Base-by-base conservation (phyloP, 2,113 vertebrate species). In the Corvus cornix region DNA sequence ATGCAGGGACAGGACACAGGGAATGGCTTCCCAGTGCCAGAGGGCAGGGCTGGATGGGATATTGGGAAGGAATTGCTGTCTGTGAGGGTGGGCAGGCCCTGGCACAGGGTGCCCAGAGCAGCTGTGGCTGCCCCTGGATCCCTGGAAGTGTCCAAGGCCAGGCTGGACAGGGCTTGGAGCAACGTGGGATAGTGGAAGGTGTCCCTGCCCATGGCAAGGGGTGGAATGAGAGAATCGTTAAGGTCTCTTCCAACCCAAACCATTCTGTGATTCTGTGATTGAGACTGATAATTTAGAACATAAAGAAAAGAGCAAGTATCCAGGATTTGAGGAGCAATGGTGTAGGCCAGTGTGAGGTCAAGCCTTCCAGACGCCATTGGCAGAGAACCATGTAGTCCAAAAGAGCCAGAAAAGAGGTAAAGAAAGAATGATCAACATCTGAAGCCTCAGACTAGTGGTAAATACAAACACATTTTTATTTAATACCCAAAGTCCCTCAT, bases 111-210 rank as follows among this genome's bases (percentile, higher is more conserved):
- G 6, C 9, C 39, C 73, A 69, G 55, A 64, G 67, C 12, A 88
- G 58, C 59, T 88, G 59, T 5, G 67, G 58, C 67, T 88, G 43
- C 2, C 26, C 43, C 76, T 72, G 55, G 1, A 73, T 58, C 51
- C 51, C 58, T 80, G 58, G 51, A 0, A 51, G 18, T 79, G 41
- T 1, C 27, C 67, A 3, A 33, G 22, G 27, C 22, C 67, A 66
- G 51, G 43, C 0, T 73, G 67, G 56, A 72, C 0, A 0, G 30
- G 20, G 4, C 30, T 37, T 13, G 59, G 43, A 66, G 37, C 18
- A 33, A 0, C 52, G 22, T 51, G 60, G 60, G 4, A 4, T 0
- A 15, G 33, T 14, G 44, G 37, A 3, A 67, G 19, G 2, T 39
- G 46, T 39, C 37, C 37, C 52, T 74, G 22, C 15, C 6, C 19